phyloP scores from a whole-genome alignment of 2,113 vertebrate genomes.

The Salvelinus sp. region DNA sequence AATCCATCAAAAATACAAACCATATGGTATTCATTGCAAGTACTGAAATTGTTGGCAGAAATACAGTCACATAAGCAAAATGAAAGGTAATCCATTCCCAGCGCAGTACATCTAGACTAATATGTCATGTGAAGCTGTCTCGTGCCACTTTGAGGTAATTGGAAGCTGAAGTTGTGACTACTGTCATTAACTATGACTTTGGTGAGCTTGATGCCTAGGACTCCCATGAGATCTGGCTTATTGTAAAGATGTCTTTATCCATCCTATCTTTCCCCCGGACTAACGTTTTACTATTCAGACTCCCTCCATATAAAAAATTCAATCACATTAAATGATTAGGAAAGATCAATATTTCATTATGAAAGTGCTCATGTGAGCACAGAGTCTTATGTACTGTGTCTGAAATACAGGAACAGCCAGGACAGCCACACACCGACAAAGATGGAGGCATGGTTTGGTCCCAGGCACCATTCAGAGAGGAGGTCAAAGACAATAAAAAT shows the following conservation, averaged over 20 bases:
- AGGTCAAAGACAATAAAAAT: too few species aligned
- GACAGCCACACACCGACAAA: too few species aligned
- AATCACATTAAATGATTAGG: conserved; percentile 21
- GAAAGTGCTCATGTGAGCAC: conserved; percentile 1
- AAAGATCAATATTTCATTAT: conserved; percentile 20
- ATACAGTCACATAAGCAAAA: background rate
- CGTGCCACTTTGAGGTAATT: background rate
- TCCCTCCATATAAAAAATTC: conserved; percentile 16
- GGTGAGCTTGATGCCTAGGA: background rate
- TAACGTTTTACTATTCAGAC: background rate
- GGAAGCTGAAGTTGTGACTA: background rate
- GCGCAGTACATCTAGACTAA: background rate
- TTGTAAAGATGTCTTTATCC: conserved; percentile 4
- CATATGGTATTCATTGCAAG: background rate
- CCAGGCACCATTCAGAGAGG: too few species aligned
- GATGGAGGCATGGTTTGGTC: too few species aligned
- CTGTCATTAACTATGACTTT: conserved; percentile 18
- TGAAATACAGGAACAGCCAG: too few species aligned
- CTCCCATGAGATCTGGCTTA: background rate
- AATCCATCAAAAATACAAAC: background rate
- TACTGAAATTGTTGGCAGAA: background rate
- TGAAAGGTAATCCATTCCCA: background rate
- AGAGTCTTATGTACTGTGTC: background rate
- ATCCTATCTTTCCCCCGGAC: background rate
- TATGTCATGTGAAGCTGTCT: background rate